These are phyloP conservation scores for Amniataba percoides DNA, from an alignment of 2,797 vertebrate species.

Conservation along the genomic window DNA sequence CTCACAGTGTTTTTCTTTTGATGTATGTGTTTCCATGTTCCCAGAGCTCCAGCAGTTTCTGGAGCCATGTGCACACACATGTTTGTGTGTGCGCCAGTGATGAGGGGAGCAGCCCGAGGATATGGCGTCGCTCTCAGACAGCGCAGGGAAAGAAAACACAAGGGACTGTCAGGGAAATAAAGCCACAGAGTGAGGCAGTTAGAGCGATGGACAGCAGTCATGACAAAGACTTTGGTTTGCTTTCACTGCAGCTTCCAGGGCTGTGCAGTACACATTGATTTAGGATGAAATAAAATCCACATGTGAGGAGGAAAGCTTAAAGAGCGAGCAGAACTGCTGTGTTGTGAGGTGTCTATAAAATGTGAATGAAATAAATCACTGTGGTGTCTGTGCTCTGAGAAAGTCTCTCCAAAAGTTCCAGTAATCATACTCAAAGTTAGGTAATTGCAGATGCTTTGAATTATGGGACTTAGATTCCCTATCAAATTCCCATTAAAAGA, in stretches of 20 bases:
- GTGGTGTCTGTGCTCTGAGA: neutral
- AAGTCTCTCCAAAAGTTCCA: neutral
- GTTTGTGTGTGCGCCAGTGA: slow-evolving; percentile 48
- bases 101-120: slow-evolving; percentile 57
- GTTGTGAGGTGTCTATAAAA: neutral
- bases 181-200: slow-evolving; percentile 34
- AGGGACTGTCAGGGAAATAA: slow-evolving; percentile 42
- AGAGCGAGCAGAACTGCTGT: neutral
- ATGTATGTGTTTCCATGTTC: slow-evolving; percentile 57
- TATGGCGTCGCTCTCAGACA: slow-evolving; percentile 49
- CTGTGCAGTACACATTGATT: neutral
- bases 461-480: neutral
- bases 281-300: neutral
- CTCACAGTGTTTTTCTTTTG: slow-evolving; percentile 35
- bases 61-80: slow-evolving; percentile 13
- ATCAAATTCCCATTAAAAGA: neutral
- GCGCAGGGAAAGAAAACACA: slow-evolving; percentile 30
- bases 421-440: neutral
- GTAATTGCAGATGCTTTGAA: neutral
- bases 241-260: neutral
- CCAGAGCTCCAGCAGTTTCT: slow-evolving; percentile 32
- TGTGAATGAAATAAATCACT: neutral
- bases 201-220: slow-evolving; percentile 31
- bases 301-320: neutral
- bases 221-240: slow-evolving; percentile 12